Base-by-base conservation (phyloP, 2,888 invertebrate species). In the Drosophila parthenogenetica region DNA sequence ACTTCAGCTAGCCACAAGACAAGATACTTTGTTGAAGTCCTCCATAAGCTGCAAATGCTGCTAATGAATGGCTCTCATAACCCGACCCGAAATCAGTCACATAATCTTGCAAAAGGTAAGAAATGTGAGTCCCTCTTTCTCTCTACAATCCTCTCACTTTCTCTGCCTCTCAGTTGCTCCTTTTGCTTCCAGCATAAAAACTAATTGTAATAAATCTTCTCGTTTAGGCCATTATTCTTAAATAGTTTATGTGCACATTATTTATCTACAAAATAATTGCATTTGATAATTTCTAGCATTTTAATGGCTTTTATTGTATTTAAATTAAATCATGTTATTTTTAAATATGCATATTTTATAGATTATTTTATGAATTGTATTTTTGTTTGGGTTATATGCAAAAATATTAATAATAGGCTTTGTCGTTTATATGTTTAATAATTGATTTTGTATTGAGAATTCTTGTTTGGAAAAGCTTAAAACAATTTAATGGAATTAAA, bases 41-140 rank as follows among this genome's bases (percentile, higher is more conserved):
- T 35, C 46, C 73, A 62, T 57, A 60, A 68, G 55, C 72, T 61
- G 19, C 59, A 62, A 69, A 64, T 58, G 59, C 54, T 62, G 54
- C 83, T 81, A 80, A 80, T 85, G 86, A 81, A 79, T 73, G 73
- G 72, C 57, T 63, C 61, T 58, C 60, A 69, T 73, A 65, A 79
- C 68, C 59, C 62, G 42, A 55, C 50, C 55, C 64, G 70, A 54
- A 67, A 68, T 61, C 55, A 46, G 62, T 59, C 61, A 75, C 60
- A 78, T 55, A 74, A 81, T 67, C 71, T 29, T 14, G n/a, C 64
- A 66, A 68, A 63, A 72, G 45, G 59, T 53, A 71, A 59, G 51
- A 66, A 42, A 22, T 43, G 16, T 42, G 10, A 40, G 25, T 39
- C 54, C n/a, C n/a, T 29, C 8, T 5, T 13, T 17, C 5, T 7